These are phyloP conservation scores for Parotocinclus haroldoi DNA, from an alignment of 2,797 vertebrate species.

Conservation along the genomic window DNA sequence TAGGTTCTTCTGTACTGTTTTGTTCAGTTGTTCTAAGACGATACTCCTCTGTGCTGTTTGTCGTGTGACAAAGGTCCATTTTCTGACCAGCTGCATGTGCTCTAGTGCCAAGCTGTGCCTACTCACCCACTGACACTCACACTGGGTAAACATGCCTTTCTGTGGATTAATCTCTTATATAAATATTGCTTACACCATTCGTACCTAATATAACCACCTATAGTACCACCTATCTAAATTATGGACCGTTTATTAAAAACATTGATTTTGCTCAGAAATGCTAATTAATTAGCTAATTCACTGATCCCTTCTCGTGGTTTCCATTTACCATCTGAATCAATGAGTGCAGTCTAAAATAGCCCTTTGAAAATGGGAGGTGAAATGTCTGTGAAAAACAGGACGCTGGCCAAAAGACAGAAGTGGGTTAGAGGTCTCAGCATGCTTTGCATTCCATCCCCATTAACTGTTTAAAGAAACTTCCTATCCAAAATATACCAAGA, in stretches of 20 bases:
- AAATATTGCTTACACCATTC: too few relatives aligned
- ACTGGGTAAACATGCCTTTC: constrained; percentile 17
- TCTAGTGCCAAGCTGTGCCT: constrained; percentile 44
- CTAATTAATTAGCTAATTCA: not conserved
- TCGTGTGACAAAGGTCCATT: constrained; percentile 38
- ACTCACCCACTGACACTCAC: constrained; percentile 12
- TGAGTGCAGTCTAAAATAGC: constrained; percentile 46
- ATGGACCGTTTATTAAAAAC: not conserved
- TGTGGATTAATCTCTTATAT: not conserved
- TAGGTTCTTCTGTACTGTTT: too few relatives aligned
- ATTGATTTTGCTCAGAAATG: constrained; percentile 1
- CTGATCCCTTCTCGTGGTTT: constrained; percentile 39
- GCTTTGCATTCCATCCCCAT: constrained; percentile 51
- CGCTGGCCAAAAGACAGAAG: constrained; percentile 46
- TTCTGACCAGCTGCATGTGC: constrained; percentile 43
- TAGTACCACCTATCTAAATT: not conserved
- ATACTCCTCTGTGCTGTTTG: constrained; percentile 1
- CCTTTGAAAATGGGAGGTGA: constrained; percentile 55
- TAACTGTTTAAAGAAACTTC: constrained; percentile 47
- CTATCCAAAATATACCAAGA: constrained; percentile 1
- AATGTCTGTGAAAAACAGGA: constrained; percentile 63
- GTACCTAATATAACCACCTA: too few relatives aligned
- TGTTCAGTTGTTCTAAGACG: too few relatives aligned
- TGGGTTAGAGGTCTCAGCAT: constrained; percentile 36
- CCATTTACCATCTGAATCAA: constrained; percentile 36